phyloP scores from a whole-genome alignment of 2,797 vertebrate genomes.

The Microchirus variegatus region DNA sequence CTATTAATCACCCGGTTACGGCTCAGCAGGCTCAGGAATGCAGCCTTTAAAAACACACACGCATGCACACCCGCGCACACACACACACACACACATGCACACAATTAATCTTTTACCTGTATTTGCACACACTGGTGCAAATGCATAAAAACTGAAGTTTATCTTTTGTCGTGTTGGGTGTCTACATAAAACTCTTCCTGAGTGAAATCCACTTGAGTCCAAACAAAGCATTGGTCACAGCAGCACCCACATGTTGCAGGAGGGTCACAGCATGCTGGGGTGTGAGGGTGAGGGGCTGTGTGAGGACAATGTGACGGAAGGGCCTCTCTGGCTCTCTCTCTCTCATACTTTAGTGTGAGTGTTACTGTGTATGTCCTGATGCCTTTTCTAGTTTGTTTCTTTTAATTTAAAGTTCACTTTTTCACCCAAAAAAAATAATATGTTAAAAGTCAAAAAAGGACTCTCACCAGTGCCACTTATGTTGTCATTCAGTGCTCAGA shows the following conservation, averaged over 20 bases:
- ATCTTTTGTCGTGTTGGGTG: conserved; percentile 2
- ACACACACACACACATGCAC: conserved; percentile 19
- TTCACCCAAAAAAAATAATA: too few species aligned
- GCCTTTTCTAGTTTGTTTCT: too few species aligned
- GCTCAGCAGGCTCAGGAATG: conserved; percentile 90
- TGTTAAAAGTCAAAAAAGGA: too few species aligned
- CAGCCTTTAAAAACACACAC: conserved; percentile 66
- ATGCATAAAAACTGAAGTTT: background rate
- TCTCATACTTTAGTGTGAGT: conserved; percentile 1
- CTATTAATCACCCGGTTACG: conserved; percentile 78
- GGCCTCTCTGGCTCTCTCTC: conserved; percentile 26
- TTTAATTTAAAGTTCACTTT: too few species aligned
- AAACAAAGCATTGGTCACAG: background rate
- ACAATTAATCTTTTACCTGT: too few species aligned
- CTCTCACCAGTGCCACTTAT: conserved; percentile 31
- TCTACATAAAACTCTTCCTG: background rate
- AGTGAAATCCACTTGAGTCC: background rate
- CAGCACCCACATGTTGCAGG: conserved; percentile 23
- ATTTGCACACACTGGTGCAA: background rate
- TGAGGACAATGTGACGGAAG: conserved; percentile 63
- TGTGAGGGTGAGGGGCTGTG: conserved; percentile 30
- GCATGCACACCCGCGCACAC: conserved; percentile 32
- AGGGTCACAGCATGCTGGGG: conserved; percentile 10
- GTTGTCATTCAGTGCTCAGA: conserved; percentile 39
- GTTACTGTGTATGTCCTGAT: too few species aligned